Percentiles rank a stretch among this genome's conserved stretches.
Evolutionary conservation across 1,140 invertebrate genomes (phyloP).

Genomic region (Calosoma granatense): DNA sequence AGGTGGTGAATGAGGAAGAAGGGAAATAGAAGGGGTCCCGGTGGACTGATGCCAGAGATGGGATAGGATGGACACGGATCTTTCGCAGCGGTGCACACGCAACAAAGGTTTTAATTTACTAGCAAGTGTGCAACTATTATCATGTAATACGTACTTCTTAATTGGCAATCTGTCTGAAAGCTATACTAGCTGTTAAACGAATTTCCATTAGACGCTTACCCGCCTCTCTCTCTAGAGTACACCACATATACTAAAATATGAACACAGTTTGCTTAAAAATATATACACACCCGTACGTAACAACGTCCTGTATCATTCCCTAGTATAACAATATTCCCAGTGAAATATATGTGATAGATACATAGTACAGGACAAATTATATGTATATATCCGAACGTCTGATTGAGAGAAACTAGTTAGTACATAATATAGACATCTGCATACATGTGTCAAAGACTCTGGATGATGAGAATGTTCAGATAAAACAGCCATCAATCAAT

Average conservation of each 20-base stretch:
- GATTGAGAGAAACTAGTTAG: too few species aligned
- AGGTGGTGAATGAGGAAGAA: not conserved
- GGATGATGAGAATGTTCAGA: not conserved
- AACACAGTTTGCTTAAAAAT: too few species aligned
- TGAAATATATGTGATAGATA: too few species aligned
- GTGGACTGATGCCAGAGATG: not conserved
- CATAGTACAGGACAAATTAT: too few species aligned
- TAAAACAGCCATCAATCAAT: not conserved
- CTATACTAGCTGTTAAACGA: not conserved
- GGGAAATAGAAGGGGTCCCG: not conserved
- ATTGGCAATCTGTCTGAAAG: slow-evolving; percentile 2
- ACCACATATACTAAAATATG: too few species aligned
- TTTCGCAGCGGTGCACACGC: not conserved
- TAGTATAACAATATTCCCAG: too few species aligned
- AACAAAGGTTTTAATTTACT: slow-evolving; percentile 9
- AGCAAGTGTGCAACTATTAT: slow-evolving; percentile 9
- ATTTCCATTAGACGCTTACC: too few species aligned
- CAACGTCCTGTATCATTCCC: too few species aligned
- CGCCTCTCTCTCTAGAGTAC: too few species aligned
- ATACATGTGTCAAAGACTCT: not conserved
- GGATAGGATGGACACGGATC: not conserved
- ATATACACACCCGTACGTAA: too few species aligned
- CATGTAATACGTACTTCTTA: slow-evolving; percentile 7
- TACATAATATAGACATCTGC: too few species aligned
- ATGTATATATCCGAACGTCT: too few species aligned